Conservation (phyloP, 2,113 vertebrate genomes). For the Propithecus coquereli region DNA sequence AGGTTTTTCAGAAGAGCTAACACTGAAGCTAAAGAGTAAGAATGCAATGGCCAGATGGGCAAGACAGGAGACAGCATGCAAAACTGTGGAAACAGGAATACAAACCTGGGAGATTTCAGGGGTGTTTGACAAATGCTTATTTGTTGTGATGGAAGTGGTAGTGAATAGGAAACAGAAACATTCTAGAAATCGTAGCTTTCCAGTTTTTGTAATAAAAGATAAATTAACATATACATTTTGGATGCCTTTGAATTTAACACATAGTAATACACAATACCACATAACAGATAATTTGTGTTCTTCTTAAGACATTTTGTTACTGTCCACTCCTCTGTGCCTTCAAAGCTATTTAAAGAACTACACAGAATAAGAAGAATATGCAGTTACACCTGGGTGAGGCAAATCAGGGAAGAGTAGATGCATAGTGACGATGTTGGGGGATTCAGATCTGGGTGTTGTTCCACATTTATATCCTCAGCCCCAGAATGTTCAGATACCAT, state of each 20-base stretch:
- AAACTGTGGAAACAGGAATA: not conserved
- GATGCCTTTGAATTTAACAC: slow-evolving; percentile 1
- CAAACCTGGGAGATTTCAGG: not conserved
- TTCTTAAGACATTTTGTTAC: slow-evolving; percentile 18
- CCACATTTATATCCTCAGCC: not conserved
- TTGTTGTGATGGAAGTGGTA: not conserved
- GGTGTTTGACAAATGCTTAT: not conserved
- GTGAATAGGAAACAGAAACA: not conserved
- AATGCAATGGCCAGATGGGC: not conserved
- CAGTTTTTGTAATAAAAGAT: not conserved
- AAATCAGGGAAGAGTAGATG: not conserved
- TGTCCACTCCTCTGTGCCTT: slow-evolving; percentile 1
- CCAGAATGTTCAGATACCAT: not conserved
- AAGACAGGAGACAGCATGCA: not conserved
- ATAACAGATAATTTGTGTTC: not conserved
- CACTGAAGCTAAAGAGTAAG: not conserved
- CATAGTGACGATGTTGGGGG: not conserved
- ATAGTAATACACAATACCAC: not conserved
- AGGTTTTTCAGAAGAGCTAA: not conserved
- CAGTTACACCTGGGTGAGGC: not conserved
- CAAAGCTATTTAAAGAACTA: slow-evolving; percentile 1
- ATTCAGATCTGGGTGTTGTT: not conserved
- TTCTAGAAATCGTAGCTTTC: not conserved
- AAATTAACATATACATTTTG: not conserved
- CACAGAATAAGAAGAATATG: not conserved